Evolutionary conservation across 1,140 invertebrate species (phyloP), one percentile per base, ranked within the genome.

Genomic region (Ooceraea biroi): DNA sequence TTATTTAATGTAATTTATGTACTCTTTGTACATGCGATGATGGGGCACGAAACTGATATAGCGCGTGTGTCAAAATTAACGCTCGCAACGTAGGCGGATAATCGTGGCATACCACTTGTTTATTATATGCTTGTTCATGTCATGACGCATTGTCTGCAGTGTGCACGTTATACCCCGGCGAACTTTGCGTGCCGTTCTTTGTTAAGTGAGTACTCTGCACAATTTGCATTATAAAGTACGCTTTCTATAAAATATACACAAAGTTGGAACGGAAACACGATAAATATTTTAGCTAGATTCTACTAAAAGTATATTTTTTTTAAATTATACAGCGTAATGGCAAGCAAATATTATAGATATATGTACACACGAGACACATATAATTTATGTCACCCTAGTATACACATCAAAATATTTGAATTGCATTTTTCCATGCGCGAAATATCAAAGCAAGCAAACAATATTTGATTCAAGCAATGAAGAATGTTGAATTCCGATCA

Each of bases 21-120:
- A n/a, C n/a, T n/a, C n/a, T n/a, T n/a, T 58, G 8, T 7, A 19
- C 36, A 7, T 7, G 36, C 36, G 36, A 36, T 36, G 7, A 36
- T 36, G 36, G 36, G 7, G 36, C n/a, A n/a, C n/a, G n/a, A n/a
- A n/a, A n/a, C 36, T 36, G 36, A 36, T 36, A 7, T 7, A 36
- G 36, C 36, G n/a, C 50, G 17, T 36, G 17, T 69, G 48, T 68
- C 22, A 44, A 80, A 80, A 80, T 71, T 80, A 80, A 77, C 73
- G 65, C 50, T 19, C 30, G 25, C 19, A 66, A 19, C 36, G 65
- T 58, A 30, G 65, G 65, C 36, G 14, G 65, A 80, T 46, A 57
- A 80, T 71, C 22, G 8, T 30, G 22, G 36, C 22, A 8, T 57
- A 68, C 17, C 44, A 68, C n/a, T 41, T 77, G 27, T 77, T 77